Conservation (phyloP, 2,888 invertebrate genomes). For the Argyra leucocephala region DNA sequence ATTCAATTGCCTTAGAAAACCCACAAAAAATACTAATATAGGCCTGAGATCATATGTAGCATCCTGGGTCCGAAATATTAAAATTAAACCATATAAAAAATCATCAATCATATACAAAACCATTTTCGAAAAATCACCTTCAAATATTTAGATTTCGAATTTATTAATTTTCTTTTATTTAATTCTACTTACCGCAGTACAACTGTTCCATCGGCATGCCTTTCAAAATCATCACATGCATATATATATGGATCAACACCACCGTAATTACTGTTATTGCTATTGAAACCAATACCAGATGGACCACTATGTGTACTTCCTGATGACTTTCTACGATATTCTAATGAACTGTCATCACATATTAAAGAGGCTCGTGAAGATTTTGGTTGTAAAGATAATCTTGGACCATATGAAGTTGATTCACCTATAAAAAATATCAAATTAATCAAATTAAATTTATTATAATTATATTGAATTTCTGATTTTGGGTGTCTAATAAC, state of each 20-base stretch:
- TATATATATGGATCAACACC: constrained; percentile 31
- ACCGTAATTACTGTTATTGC: constrained; percentile 25
- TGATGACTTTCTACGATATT: constrained; percentile 41
- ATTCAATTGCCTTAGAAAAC: too few relatives aligned
- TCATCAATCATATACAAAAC: too few relatives aligned
- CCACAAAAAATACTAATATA: too few relatives aligned
- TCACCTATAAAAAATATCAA: background rate
- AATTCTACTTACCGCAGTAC: constrained; percentile 52
- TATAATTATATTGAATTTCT: too few relatives aligned
- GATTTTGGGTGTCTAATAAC: too few relatives aligned
- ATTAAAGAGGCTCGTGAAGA: constrained; percentile 47
- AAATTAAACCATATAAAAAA: too few relatives aligned
- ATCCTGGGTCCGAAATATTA: too few relatives aligned
- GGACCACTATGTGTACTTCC: constrained; percentile 35
- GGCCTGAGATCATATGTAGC: too few relatives aligned
- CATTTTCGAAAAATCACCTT: too few relatives aligned
- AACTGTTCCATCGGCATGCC: constrained; percentile 51
- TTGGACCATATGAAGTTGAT: constrained; percentile 16
- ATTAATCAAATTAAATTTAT: too few relatives aligned
- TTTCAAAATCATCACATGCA: constrained; percentile 44
- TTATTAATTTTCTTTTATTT: too few relatives aligned
- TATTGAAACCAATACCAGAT: constrained; percentile 18
- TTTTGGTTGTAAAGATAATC: constrained; percentile 25
- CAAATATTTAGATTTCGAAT: too few relatives aligned
- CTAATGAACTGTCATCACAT: constrained; percentile 38